These are phyloP conservation scores for Pristis pectinata DNA, from an alignment of 2,797 vertebrate genomes.

Conservation along the genomic window DNA sequence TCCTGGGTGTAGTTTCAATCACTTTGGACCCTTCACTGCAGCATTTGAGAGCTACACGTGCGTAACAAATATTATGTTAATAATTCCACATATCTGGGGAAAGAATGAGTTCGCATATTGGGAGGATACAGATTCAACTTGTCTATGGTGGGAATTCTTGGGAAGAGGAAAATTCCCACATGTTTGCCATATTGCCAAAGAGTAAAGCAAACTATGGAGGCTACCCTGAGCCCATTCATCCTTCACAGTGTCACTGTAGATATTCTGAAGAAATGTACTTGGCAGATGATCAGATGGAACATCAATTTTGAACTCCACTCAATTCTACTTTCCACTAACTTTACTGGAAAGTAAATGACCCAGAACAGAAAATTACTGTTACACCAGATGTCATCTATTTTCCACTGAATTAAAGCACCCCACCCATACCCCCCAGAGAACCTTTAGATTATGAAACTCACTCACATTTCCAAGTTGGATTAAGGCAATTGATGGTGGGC, in stretches of 20 bases:
- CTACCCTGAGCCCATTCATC: neutral
- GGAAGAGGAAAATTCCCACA: neutral
- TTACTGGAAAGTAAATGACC: no score
- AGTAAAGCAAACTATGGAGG: neutral
- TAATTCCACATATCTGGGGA: neutral
- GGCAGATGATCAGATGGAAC: no score
- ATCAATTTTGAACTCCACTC: no score
- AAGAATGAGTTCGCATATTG: neutral
- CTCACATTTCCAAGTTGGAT: neutral
- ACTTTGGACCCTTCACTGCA: neutral
- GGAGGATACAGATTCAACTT: neutral
- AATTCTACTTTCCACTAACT: no score
- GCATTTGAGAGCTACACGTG: neutral
- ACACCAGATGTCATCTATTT: no score
- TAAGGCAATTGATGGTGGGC: no score
- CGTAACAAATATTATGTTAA: neutral
- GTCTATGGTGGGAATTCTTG: neutral
- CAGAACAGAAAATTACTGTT: no score
- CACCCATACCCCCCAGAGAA: no score
- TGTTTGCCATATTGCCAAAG: neutral
- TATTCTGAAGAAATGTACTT: neutral
- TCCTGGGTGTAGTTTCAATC: neutral
- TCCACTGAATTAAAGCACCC: no score
- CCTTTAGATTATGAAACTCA: neutral
- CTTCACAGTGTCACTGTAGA: neutral